Evolutionary conservation across 1,140 invertebrate genomes (phyloP), one percentile per base, ranked within the genome.

Genomic region (Doryteuthis pealeii): DNA sequence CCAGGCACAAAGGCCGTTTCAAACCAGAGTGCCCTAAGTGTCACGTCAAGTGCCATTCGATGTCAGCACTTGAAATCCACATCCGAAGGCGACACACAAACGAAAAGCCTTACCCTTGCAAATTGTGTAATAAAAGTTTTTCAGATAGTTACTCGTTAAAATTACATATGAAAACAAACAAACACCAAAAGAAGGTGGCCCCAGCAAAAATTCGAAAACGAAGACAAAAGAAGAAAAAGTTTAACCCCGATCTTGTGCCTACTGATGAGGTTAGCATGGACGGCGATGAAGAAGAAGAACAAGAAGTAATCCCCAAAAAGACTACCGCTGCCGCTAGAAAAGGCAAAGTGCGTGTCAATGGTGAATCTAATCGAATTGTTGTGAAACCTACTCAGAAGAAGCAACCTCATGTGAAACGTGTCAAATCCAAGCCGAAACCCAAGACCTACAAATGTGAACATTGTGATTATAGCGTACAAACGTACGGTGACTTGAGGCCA

Each of bases 391-490:
- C 54, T 62, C 54, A 14, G 10, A 62, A 62, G 26, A 28, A 6
- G 5, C 10, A 28, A n/a, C 22, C 22, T 62, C 10, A 5, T 15
- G 22, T 22, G 54, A 62, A 76, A 71, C 32, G 54, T 33, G 18
- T 14, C 18, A 68, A 28, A 49, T 45, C 54, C 22, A 67, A 73
- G 30, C 22, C 32, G 18, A 49, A 73, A 14, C 49, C 74, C n/a
- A 82, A 79, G 54, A 70, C 33, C 2, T 80, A 80, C 69, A 82
- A 81, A 45, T 86, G 85, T 78, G 77, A 82, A 33, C 78, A 82
- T 35, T 87, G 86, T 78, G 80, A 83, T 12, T 85, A 81, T 76
- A 78, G 70, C 62, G 84, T 77, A 10, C 35, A 65, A 2, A 74
- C 77, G 26, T 82, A 83, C 70, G 71, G 76, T 32, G 82, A 84